A percentile compares a stretch with the other conserved stretches of the same genome.
Evolutionary conservation across 2,113 vertebrate species (phyloP).

Genomic region (Rhinichthys klamathensis): DNA sequence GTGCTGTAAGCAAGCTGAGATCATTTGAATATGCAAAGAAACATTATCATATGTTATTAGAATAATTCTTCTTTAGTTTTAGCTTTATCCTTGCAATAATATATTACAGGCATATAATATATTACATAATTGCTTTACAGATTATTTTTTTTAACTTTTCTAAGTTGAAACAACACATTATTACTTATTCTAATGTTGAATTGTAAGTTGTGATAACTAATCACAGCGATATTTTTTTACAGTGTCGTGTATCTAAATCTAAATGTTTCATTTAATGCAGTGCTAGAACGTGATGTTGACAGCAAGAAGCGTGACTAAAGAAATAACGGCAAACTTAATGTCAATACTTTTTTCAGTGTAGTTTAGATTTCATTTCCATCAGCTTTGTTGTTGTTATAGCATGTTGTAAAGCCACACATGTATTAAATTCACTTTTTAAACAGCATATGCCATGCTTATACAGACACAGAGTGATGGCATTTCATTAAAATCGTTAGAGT

Average conservation of each 20-base stretch:
- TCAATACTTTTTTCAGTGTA: neutral
- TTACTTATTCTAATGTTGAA: too few relatives aligned
- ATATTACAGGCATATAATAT: neutral
- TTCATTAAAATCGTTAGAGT: neutral
- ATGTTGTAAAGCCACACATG: neutral
- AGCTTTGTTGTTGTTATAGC: neutral
- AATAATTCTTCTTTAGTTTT: constrained; percentile 14
- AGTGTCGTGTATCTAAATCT: too few relatives aligned
- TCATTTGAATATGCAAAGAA: neutral
- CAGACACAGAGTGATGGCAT: too few relatives aligned
- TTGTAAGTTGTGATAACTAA: too few relatives aligned
- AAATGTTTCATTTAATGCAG: neutral
- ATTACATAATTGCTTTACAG: neutral
- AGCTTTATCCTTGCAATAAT: neutral
- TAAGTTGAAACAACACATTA: too few relatives aligned
- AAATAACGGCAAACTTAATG: neutral
- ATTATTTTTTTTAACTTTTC: too few relatives aligned
- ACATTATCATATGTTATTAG: constrained; percentile 1
- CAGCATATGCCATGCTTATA: too few relatives aligned
- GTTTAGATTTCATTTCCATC: neutral
- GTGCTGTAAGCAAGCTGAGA: neutral
- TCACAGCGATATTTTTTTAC: too few relatives aligned
- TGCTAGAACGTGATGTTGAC: neutral
- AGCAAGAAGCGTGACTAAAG: neutral
- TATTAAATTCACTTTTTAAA: too few relatives aligned